phyloP scores from a whole-genome alignment of 2,888 invertebrate species.

The Dendrolimus houi region DNA sequence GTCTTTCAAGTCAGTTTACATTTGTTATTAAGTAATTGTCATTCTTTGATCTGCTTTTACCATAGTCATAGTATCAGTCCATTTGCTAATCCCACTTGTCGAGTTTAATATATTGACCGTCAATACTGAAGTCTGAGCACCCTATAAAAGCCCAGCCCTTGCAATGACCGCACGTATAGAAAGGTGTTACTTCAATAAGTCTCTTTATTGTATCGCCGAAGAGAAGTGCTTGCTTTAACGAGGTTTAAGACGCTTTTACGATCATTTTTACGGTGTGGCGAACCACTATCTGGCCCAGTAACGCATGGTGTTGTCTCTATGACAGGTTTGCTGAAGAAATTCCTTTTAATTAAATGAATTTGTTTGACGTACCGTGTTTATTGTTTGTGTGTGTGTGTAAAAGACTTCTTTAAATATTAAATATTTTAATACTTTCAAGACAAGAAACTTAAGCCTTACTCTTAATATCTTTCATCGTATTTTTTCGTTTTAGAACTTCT shows the following conservation, averaged over 20 bases:
- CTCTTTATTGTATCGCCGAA: slow-evolving; percentile 47
- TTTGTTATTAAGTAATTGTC: too few species aligned
- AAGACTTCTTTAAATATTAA: too few species aligned
- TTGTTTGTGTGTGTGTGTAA: background rate
- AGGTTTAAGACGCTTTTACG: slow-evolving; percentile 41
- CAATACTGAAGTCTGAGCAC: background rate
- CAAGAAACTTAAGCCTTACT: too few species aligned
- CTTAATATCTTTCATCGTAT: too few species aligned
- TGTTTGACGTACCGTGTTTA: slow-evolving; percentile 1
- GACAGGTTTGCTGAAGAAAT: slow-evolving; percentile 3
- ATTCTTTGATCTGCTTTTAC: too few species aligned
- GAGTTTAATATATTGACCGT: background rate
- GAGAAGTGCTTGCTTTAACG: slow-evolving; percentile 48
- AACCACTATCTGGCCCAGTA: slow-evolving; percentile 22
- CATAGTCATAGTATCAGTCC: background rate
- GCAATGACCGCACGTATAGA: background rate
- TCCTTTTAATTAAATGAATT: slow-evolving; percentile 3
- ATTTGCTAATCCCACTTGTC: background rate
- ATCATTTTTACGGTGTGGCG: slow-evolving; percentile 38
- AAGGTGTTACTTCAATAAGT: slow-evolving; percentile 57
- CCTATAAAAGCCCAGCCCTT: background rate
- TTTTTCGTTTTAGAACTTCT: too few species aligned
- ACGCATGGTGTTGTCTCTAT: slow-evolving; percentile 26
- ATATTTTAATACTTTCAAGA: too few species aligned
- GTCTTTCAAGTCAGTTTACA: too few species aligned